These are phyloP conservation scores for Oasisia sp. DNA, from an alignment of 2,888 invertebrate genomes.

Conservation along the genomic window DNA sequence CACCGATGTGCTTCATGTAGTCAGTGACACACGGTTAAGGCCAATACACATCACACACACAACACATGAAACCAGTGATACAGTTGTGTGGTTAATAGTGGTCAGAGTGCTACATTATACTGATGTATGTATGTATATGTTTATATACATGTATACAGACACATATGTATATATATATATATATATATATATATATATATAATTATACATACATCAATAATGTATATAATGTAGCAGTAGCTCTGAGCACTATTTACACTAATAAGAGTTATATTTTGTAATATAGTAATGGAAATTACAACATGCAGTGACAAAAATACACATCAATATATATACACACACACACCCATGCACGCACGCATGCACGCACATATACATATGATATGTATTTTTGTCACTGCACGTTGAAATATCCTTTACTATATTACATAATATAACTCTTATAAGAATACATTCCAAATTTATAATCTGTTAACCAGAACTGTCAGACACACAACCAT, in stretches of 20 bases:
- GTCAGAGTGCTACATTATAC: not conserved
- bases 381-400: too few species aligned
- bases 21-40: constrained; percentile 46
- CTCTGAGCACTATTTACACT: too few species aligned
- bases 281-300: not conserved
- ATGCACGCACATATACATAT: too few species aligned
- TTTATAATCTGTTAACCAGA: not conserved
- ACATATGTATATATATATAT: too few species aligned
- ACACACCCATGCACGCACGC: too few species aligned
- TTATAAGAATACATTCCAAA: not conserved
- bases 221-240: too few species aligned
- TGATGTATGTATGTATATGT: too few species aligned
- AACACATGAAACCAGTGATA: not conserved
- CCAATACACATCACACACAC: not conserved
- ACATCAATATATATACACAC: too few species aligned
- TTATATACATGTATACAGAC: too few species aligned
- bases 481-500: not conserved
- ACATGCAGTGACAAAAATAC: not conserved
- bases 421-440: not conserved
- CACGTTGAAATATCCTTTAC: not conserved
- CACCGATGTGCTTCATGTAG: constrained; percentile 58
- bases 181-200: too few species aligned
- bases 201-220: too few species aligned
- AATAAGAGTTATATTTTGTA: not conserved
- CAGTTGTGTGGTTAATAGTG: not conserved